Base-by-base conservation (phyloP, 2,888 invertebrate species). In the Scaptomyza caliginosa region DNA sequence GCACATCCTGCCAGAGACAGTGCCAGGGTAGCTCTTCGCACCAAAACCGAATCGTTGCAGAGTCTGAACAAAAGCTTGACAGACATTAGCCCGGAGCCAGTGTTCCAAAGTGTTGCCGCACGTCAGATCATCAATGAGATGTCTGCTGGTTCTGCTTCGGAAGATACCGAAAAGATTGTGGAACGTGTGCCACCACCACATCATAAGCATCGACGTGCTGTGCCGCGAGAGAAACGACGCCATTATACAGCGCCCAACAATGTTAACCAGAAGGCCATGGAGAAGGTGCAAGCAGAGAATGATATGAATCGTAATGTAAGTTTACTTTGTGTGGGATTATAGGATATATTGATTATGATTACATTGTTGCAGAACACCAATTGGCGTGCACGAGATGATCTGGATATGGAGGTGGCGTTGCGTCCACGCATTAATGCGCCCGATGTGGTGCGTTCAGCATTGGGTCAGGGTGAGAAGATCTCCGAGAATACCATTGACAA, bases 221-320 rank as follows among this genome's bases (percentile, higher is more conserved):
- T 96, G 32, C 96, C 96, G 1, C 95, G 94, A 77, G 96, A 96
- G 89, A 97, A 96, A 90, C 92, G 97, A 55, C 92, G 97, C 56
- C 97, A 97, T 90, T 95, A 97, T 86, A 98, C 97, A 0, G 96
- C 97, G n/a, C 95, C 95, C 0, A 94, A 95, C 92, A 95, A 94
- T 88, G 91, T 94, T n/a, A 94, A 93, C 67, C 93, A 93, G 1
- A 94, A 92, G 92, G 94, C 93, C 8, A 90, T 93, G 77, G 93
- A 93, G 72, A 93, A 93, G 82, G 90, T 93, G 78, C 93, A 93
- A 67, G 89, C 90, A 2, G 92, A 92, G 70, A 91, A 91, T 64
- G 92, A 92, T 60, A 90, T 91, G 90, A 91, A 91, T 74, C 88
- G 91, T 67, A 92, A 92, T 88, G 92, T 91, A 74, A 83, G 88